Base-by-base conservation (phyloP, 1,140 invertebrate species). In the Monomorium pharaonis region DNA sequence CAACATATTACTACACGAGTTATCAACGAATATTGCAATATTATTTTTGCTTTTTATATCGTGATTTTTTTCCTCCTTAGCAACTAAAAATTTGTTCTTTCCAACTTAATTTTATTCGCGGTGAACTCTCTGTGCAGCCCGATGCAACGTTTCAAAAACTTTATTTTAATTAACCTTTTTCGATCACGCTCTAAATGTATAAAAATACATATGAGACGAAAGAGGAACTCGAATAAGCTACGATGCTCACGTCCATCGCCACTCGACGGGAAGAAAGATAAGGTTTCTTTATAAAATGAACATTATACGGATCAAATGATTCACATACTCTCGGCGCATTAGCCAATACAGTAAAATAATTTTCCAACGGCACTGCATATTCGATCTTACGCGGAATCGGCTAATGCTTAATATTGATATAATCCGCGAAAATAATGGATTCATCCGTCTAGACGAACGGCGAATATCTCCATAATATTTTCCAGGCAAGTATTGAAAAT, bases 401-500 rank as follows among this genome's bases (percentile, higher is more conserved):
- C 69, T 81, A 81, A 81, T 54, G 65, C 78, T 81, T 74, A 74
- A 83, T 83, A 74, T 74, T 72, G 78, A 83, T 74, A 83, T 83
- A 83, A 74, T 83, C 85, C 81, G 80, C 49, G 56, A 74, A 84
- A 84, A 84, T 86, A 84, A 84, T 84, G 81, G 72, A 77, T 77
- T 84, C 83, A 77, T 84, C 47, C 83, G 83, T 78, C 83, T 76
- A 77, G 74, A 65, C 83, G 83, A 72, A 58, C 78, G 78, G 42
- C 78, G 78, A 83, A 83, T 83, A 83, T 72, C 78, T 74, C 78
- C 67, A 83, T 83, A 83, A 83, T 83, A 83, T 83, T 83, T 83
- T 83, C 78, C 78, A 83, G 67, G 72, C 81, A 77, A 84, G 81
- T 87, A 87, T 86, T 86, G 84, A 88, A 88, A 88, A 88, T 86